These are phyloP conservation scores for Pachymerium ferrugineum DNA, from an alignment of 2,888 invertebrate species.

Conservation along the genomic window DNA sequence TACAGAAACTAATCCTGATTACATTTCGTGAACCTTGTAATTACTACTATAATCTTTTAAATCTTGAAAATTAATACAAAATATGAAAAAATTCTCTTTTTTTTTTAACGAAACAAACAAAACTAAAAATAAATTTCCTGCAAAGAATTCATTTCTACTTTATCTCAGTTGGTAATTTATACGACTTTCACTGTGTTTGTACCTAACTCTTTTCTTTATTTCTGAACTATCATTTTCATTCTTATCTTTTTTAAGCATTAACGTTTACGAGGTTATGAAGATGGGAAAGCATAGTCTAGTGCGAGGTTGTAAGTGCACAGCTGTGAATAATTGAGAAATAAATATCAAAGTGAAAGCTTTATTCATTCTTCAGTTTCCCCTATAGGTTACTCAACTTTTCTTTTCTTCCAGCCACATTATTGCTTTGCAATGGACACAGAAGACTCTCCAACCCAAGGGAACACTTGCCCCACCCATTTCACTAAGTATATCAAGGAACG, in stretches of 20 bases:
- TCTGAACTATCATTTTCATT: not conserved
- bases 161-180: no score
- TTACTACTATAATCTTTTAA: no score
- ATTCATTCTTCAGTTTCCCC: constrained; percentile 10
- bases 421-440: not conserved
- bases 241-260: constrained; percentile 1
- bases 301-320: not conserved
- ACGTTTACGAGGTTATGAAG: constrained; percentile 7
- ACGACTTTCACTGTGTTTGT: not conserved
- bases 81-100: no score
- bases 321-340: constrained; percentile 17
- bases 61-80: no score
- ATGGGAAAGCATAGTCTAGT: not conserved
- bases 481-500: no score
- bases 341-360: constrained; percentile 15
- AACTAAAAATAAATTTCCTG: no score
- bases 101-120: no score
- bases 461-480: not conserved
- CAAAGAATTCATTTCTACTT: no score
- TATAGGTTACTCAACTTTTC: not conserved
- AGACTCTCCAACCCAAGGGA: not conserved
- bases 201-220: not conserved
- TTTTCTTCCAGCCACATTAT: not conserved
- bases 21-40: no score
- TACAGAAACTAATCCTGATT: no score